phyloP scores from a whole-genome alignment of 2,113 vertebrate genomes.

The Odontesthes bonariensis region DNA sequence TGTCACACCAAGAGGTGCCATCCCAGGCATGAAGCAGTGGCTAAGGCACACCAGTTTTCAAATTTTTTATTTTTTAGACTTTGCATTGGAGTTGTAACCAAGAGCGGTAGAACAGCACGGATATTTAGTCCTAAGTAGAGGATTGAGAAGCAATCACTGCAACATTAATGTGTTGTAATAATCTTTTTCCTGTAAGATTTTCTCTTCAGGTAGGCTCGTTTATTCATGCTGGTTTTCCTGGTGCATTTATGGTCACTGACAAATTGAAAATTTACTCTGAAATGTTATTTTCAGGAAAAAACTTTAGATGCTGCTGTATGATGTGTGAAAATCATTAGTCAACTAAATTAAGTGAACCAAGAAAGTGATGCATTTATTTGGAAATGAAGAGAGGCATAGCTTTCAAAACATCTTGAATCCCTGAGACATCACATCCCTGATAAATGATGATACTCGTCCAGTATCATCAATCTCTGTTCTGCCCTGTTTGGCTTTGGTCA shows the following conservation, averaged over 20 bases:
- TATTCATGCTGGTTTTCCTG: no score
- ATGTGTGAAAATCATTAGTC: slow-evolving; percentile 35
- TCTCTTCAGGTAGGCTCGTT: not conserved
- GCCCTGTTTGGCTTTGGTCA: slow-evolving; percentile 72
- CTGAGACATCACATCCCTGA: slow-evolving; percentile 64
- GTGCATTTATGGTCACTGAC: no score
- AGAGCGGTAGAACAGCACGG: not conserved
- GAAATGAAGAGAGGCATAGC: slow-evolving; percentile 47
- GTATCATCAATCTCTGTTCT: slow-evolving; percentile 76
- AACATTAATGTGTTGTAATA: not conserved
- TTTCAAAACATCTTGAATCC: slow-evolving; percentile 47
- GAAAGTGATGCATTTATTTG: slow-evolving; percentile 41
- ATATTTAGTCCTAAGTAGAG: not conserved
- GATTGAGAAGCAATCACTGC: not conserved
- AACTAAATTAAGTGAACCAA: slow-evolving; percentile 43
- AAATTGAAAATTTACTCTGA: not conserved
- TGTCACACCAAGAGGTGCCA: not conserved
- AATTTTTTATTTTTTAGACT: not conserved
- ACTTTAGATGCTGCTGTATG: not conserved
- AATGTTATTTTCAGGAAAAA: slow-evolving; percentile 1
- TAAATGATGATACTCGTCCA: slow-evolving; percentile 70
- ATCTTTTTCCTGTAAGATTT: not conserved
- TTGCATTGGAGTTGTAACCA: no score
- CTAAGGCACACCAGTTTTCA: not conserved
- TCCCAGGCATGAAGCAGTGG: not conserved